These are phyloP conservation scores for Eupeodes latifasciatus DNA, from an alignment of 2,888 invertebrate species.

Conservation along the genomic window DNA sequence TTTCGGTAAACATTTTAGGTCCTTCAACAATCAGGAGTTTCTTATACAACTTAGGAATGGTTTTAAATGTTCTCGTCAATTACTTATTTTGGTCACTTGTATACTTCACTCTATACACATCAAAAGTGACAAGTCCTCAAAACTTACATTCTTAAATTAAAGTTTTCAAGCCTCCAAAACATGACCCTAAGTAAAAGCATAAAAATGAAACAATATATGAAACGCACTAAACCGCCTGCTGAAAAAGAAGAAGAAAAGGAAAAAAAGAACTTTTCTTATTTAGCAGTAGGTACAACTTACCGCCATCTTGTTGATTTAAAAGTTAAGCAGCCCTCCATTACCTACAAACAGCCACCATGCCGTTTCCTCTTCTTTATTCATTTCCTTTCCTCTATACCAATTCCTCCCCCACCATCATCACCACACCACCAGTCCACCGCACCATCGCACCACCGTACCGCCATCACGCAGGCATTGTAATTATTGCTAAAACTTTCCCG, in stretches of 20 bases:
- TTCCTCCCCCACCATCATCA: constrained; percentile 1
- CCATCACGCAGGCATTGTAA: constrained; percentile 53
- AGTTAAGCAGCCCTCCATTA: constrained; percentile 55
- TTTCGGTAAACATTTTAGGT: too few relatives aligned
- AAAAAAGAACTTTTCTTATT: constrained; percentile 71
- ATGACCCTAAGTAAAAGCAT: background rate
- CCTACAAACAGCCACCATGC: background rate
- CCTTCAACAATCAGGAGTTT: too few relatives aligned
- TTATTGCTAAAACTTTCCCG: constrained; percentile 69
- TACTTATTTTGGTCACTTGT: too few relatives aligned
- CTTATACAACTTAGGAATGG: too few relatives aligned
- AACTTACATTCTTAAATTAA: background rate
- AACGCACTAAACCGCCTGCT: constrained; percentile 47
- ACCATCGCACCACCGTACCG: background rate
- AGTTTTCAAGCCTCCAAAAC: background rate
- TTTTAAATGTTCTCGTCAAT: too few relatives aligned
- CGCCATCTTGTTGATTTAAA: constrained; percentile 76
- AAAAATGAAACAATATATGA: constrained; percentile 30
- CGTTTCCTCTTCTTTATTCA: background rate
- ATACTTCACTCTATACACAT: too few relatives aligned
- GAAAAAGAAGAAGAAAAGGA: background rate
- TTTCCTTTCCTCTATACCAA: background rate
- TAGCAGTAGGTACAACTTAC: constrained; percentile 65
- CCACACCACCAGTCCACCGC: too few relatives aligned
- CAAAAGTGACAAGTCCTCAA: too few relatives aligned